Conservation (phyloP, 2,797 vertebrate species). For the Ptychadena robeensis region DNA sequence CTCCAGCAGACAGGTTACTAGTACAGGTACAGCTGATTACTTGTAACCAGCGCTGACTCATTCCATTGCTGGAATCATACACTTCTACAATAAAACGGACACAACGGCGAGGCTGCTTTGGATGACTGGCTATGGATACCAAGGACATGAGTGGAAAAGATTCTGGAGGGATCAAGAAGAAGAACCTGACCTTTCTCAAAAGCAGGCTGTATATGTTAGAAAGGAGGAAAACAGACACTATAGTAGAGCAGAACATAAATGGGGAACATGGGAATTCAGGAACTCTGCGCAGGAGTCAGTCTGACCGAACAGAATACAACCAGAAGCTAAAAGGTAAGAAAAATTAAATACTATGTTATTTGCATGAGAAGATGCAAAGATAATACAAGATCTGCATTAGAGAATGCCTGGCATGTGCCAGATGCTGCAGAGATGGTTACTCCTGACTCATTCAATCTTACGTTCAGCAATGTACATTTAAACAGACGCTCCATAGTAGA, state of each 20-base stretch:
- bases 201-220: slow-evolving; percentile 82
- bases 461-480: not conserved
- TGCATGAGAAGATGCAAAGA: too few species aligned
- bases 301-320: slow-evolving; percentile 96
- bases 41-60: slow-evolving; percentile 39
- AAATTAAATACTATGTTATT: not conserved
- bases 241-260: slow-evolving; percentile 73
- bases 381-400: not conserved
- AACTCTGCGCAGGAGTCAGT: slow-evolving; percentile 90
- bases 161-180: slow-evolving; percentile 77
- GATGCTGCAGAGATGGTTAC: not conserved
- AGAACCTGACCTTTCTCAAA: slow-evolving; percentile 84
- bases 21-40: slow-evolving; percentile 65
- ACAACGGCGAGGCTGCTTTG: not conserved
- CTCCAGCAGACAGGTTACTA: slow-evolving; percentile 75
- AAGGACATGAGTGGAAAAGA: slow-evolving; percentile 78
- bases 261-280: slow-evolving; percentile 82
- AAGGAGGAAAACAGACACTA: slow-evolving; percentile 91
- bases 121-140: slow-evolving; percentile 74
- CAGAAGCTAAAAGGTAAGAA: slow-evolving; percentile 92
- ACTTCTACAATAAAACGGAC: not conserved
- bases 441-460: not conserved
- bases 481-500: not conserved
- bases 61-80: slow-evolving; percentile 7
- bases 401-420: not conserved